These are phyloP conservation scores for Drosophila dives DNA, from an alignment of 2,888 invertebrate species.

Conservation along the genomic window DNA sequence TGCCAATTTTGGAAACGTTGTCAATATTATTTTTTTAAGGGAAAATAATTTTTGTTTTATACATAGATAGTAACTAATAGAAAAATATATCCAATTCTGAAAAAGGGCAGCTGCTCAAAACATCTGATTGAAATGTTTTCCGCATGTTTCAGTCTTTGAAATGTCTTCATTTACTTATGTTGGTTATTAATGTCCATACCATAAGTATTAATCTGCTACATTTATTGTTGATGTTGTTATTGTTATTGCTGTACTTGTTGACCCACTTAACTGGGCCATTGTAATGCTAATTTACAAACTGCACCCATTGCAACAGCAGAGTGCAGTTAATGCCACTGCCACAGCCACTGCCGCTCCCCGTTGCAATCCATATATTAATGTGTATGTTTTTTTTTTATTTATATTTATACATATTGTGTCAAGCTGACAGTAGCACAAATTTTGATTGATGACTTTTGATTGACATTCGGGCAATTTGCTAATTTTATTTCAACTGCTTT, in stretches of 20 bases:
- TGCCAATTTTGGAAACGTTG: not conserved
- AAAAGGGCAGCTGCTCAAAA: not conserved
- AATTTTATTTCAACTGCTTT: slow-evolving; percentile 66
- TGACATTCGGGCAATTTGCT: slow-evolving; percentile 80
- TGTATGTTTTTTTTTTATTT: slow-evolving; percentile 28
- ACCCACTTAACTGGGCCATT: slow-evolving; percentile 65
- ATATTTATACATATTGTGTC: slow-evolving; percentile 60
- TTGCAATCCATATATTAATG: slow-evolving; percentile 32
- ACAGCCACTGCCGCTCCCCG: slow-evolving; percentile 42
- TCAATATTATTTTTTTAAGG: not conserved
- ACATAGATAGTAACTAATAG: not conserved
- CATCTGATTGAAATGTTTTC: not conserved
- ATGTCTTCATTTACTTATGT: slow-evolving; percentile 16
- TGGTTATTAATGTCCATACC: slow-evolving; percentile 1
- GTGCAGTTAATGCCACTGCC: slow-evolving; percentile 28
- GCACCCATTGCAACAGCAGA: slow-evolving; percentile 52
- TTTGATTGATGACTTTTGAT: slow-evolving; percentile 78
- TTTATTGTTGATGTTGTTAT: slow-evolving; percentile 1
- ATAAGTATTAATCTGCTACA: not conserved
- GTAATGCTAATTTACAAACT: slow-evolving; percentile 75
- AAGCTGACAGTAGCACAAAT: slow-evolving; percentile 74
- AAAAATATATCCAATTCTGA: too few relatives aligned
- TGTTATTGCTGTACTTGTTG: slow-evolving; percentile 39
- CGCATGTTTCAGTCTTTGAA: not conserved
- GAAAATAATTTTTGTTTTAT: not conserved